Evolutionary conservation across 23 tunicate species (phyloP).

Genomic region (Trididemnum clinides): DNA sequence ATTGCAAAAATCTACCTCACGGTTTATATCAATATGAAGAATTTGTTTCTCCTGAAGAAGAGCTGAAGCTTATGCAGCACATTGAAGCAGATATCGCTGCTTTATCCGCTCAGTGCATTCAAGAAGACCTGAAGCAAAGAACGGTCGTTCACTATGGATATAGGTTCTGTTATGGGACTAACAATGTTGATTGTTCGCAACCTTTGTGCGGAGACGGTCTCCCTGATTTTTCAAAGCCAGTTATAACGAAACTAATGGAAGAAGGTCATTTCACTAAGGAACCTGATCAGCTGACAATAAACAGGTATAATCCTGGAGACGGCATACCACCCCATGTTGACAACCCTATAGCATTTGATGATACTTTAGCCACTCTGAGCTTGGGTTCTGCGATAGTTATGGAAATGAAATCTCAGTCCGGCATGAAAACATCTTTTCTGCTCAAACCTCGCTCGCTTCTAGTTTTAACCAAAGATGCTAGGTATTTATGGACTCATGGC

Average conservation of each 20-base stretch:
- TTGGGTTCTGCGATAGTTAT: constrained; percentile 63
- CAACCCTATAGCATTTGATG: constrained; percentile 84
- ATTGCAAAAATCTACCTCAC: background rate
- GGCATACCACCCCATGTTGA: constrained; percentile 97
- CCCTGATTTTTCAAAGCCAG: constrained; percentile 9
- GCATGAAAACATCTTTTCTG: constrained; percentile 15
- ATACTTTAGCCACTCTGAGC: constrained; percentile 51
- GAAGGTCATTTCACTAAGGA: background rate
- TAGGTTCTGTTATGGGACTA: constrained; percentile 74
- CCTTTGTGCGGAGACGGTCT: constrained; percentile 33
- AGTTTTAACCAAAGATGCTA: constrained; percentile 71
- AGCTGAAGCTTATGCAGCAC: constrained; percentile 26
- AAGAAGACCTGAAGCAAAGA: constrained; percentile 64
- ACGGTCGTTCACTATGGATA: constrained; percentile 91
- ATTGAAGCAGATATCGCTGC: constrained; percentile 41
- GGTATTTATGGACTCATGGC: constrained; percentile 93
- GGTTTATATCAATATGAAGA: constrained; percentile 71
- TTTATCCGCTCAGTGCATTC: background rate
- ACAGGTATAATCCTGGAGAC: constrained; percentile 92
- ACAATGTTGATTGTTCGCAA: constrained; percentile 68
- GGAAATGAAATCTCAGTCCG: constrained; percentile 59
- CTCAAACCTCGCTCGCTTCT: constrained; percentile 70
- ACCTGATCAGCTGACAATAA: constrained; percentile 92
- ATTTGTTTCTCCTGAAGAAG: constrained; percentile 60
- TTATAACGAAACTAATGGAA: constrained; percentile 26